phyloP scores from a whole-genome alignment of 2,888 invertebrate species.

The Xylota segnis region DNA sequence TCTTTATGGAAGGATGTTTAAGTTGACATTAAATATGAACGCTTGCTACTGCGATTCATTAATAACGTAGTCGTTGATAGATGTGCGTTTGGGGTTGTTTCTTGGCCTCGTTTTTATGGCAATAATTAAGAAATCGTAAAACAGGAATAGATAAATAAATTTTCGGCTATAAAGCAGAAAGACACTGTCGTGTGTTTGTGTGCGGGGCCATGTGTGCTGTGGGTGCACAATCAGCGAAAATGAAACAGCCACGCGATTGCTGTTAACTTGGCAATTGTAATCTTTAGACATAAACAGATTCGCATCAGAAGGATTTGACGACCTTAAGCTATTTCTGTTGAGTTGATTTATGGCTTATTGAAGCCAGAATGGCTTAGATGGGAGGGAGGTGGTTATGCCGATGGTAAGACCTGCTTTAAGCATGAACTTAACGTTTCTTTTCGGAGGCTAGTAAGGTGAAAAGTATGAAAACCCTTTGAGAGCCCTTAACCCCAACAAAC shows the following conservation, averaged over 20 bases:
- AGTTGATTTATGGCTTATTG: conserved; percentile 2
- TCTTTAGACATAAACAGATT: neutral
- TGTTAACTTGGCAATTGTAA: conserved; percentile 55
- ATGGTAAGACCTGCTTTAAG: too few species aligned
- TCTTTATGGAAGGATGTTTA: conserved; percentile 45
- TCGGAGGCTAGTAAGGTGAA: too few species aligned
- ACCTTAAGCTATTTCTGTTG: neutral
- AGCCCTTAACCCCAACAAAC: too few species aligned
- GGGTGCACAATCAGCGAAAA: conserved; percentile 36
- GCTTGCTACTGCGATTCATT: conserved; percentile 35
- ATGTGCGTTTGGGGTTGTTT: conserved; percentile 14
- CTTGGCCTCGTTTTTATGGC: conserved; percentile 52
- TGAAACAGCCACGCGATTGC: conserved; percentile 41
- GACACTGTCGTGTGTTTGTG: conserved; percentile 22
- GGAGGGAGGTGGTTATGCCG: too few species aligned
- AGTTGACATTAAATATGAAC: conserved; percentile 62
- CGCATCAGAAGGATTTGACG: neutral
- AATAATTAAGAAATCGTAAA: conserved; percentile 73
- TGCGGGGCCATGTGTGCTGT: too few species aligned
- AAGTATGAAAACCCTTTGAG: too few species aligned
- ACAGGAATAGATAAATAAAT: conserved; percentile 50
- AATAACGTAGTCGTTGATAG: conserved; percentile 19
- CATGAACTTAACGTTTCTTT: too few species aligned
- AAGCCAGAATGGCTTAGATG: too few species aligned
- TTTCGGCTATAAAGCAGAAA: conserved; percentile 15